Evolutionary conservation across 2,797 vertebrate species (phyloP).

Genomic region (Catostomus latipinnis): DNA sequence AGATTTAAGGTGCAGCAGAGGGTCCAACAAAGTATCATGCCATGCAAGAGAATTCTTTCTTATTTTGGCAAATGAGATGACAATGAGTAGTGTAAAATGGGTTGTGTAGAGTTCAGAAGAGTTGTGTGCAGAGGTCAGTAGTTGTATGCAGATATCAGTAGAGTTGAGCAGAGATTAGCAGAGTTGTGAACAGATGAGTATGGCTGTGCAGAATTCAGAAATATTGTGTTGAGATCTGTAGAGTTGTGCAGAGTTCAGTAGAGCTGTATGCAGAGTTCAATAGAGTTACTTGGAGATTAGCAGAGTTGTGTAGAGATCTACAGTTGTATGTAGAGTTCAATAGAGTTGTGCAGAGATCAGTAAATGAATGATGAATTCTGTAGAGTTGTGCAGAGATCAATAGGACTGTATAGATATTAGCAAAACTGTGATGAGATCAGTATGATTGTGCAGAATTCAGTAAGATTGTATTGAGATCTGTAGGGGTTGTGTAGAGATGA

Average conservation of each 20-base stretch:
- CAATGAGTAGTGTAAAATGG: neutral
- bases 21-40: neutral
- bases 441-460: neutral
- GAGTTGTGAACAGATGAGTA: neutral
- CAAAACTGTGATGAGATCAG: neutral
- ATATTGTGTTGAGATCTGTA: neutral
- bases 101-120: neutral
- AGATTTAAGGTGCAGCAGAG: neutral
- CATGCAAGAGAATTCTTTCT: no score
- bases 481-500: neutral
- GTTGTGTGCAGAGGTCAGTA: neutral
- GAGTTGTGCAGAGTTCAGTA: neutral
- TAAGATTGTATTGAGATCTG: neutral
- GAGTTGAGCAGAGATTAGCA: neutral
- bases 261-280: neutral
- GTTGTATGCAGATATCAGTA: no score
- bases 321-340: neutral
- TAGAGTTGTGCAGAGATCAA: neutral
- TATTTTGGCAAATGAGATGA: neutral
- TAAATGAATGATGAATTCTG: no score
- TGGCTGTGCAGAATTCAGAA: neutral
- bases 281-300: no score
- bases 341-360: neutral
- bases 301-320: neutral
- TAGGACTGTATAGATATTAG: neutral